Percentiles rank a stretch among this genome's conserved stretches.
These are phyloP conservation scores for Alentia gelatinosa DNA, from an alignment of 2,888 invertebrate genomes.

Conservation along the genomic window DNA sequence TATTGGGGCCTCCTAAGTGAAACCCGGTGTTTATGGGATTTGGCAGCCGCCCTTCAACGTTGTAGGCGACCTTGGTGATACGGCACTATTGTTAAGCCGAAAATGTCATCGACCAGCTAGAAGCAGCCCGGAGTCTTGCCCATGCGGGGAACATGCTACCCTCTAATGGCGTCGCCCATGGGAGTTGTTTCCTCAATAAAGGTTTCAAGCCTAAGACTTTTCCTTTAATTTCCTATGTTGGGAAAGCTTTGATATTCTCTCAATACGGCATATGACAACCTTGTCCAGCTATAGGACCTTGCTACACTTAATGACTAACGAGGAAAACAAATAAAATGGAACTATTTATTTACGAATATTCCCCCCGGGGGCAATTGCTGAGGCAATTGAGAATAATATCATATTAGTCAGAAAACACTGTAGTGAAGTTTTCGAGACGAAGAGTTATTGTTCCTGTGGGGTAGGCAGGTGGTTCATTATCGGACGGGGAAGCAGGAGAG, in stretches of 20 bases:
- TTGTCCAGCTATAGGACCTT: background rate
- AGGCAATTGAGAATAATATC: too few species aligned
- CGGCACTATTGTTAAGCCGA: conserved; percentile 11
- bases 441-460: too few species aligned
- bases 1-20: background rate
- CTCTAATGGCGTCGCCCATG: background rate
- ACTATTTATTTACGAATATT: too few species aligned
- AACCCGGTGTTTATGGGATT: conserved; percentile 20
- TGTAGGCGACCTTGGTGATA: background rate
- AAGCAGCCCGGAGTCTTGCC: background rate
- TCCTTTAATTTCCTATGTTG: background rate
- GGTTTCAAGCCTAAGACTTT: background rate
- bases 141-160: background rate
- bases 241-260: background rate
- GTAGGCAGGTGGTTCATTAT: too few species aligned
- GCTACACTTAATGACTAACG: background rate
- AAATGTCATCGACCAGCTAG: conserved; percentile 14
- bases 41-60: conserved; percentile 3
- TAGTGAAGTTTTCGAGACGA: too few species aligned
- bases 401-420: too few species aligned
- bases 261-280: background rate
- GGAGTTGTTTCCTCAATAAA: background rate
- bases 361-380: too few species aligned
- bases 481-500: too few species aligned
- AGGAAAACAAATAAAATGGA: too few species aligned